Conservation (phyloP, 2,797 vertebrate genomes). For the Catharus ustulatus region DNA sequence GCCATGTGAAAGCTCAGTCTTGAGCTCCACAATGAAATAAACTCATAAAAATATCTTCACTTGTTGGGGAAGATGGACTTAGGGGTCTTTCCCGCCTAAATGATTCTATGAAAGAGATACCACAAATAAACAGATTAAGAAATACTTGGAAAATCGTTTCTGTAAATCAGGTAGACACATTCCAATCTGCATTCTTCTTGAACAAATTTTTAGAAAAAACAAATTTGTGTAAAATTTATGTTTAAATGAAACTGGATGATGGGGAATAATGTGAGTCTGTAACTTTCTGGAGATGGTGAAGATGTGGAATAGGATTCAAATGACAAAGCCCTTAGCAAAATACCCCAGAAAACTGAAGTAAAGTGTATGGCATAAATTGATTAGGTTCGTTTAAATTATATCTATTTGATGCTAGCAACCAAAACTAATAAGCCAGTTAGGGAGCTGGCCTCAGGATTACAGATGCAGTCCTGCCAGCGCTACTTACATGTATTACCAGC, state of each 20-base stretch:
- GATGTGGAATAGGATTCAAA: not conserved
- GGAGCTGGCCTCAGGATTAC: constrained; percentile 24
- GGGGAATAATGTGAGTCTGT: not conserved
- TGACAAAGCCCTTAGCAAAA: not conserved
- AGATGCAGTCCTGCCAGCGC: not conserved
- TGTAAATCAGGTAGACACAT: not conserved
- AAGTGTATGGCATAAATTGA: not conserved
- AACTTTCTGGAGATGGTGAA: not conserved
- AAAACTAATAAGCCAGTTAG: constrained; percentile 32
- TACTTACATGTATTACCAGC: not conserved
- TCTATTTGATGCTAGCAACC: not conserved
- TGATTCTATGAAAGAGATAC: not conserved
- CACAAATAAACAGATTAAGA: not conserved
- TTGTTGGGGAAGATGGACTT: not conserved
- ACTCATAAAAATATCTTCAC: not conserved
- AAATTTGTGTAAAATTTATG: not conserved
- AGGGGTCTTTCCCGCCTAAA: not conserved
- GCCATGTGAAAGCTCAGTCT: not conserved
- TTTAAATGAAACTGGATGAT: not conserved
- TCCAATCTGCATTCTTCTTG: not conserved
- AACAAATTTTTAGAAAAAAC: too few species aligned
- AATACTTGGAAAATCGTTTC: not conserved
- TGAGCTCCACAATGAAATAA: not conserved
- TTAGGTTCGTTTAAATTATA: constrained; percentile 27
- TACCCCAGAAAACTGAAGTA: not conserved